Base-by-base conservation (phyloP, 2,888 invertebrate species). In the Laothoe populi region DNA sequence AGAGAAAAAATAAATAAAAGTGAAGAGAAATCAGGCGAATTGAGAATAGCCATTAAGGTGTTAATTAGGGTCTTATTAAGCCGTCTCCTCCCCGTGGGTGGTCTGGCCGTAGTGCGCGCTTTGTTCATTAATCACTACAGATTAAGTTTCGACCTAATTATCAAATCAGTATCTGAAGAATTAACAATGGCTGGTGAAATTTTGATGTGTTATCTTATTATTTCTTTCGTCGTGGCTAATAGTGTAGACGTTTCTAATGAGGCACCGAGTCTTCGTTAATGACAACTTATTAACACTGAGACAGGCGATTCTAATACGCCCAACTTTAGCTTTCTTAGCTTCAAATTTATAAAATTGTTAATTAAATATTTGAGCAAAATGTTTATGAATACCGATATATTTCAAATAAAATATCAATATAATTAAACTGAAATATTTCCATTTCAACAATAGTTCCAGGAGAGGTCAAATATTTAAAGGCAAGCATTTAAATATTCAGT, bases 11-110 rank as follows among this genome's bases (percentile, higher is more conserved):
- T 86, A 89, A 90, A 89, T 88, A 88, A 90, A 88, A 88, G 79
- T 86, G 81, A 76, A 88, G 83, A 85, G 85, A 86, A 89, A 88
- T 87, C 88, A 87, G 83, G 87, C 87, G 90, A 90, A 92, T 90
- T 90, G 90, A 89, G 90, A 90, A 91, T 89, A 88, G 84, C 90
- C 89, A 90, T 91, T 89, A 90, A 91, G 91, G 92, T 92, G 92
- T 91, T 92, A 92, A 92, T 91, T 90, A 91, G 91, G 86, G 85
- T 85, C 90, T 91, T 92, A 92, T 92, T 91, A 91, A 92, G 92
- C 89, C 89, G 90, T 92, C 90, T 88, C 84, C 87, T 84, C 88
- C 86, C 87, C 65, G 85, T 91, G 92, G 92, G 92, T 91, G 92
- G 92, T 92, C 92, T 82, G 82, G 68, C 76, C 79, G 81, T 81